Conservation (phyloP, 2,113 vertebrate species). For the Onychorhynchus coronatus region DNA sequence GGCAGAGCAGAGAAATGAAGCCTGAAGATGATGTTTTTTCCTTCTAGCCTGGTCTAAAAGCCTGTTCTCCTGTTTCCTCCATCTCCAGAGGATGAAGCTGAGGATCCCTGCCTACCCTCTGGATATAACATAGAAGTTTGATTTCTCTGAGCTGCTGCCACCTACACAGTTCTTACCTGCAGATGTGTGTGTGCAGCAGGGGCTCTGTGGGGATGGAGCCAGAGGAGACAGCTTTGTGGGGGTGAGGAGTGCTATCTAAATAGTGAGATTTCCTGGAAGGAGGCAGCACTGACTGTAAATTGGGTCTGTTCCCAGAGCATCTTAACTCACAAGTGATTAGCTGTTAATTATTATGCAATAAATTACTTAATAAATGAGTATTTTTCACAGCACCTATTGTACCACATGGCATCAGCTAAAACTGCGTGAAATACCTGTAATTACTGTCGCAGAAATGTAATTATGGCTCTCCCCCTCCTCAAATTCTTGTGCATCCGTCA, state of each 20-base stretch:
- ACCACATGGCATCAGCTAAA: not conserved
- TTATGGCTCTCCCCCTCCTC: not conserved
- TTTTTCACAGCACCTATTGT: slow-evolving; percentile 7
- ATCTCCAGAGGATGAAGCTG: not conserved
- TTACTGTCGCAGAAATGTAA: not conserved
- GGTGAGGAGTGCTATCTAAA: not conserved
- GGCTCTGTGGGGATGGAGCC: not conserved
- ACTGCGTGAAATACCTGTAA: not conserved
- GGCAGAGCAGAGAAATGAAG: not conserved
- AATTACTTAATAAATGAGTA: slow-evolving; percentile 43
- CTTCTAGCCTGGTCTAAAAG: not conserved
- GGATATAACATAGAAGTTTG: not conserved
- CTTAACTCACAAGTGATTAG: not conserved
- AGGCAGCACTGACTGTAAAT: not conserved
- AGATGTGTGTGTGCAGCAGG: not conserved
- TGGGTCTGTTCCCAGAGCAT: slow-evolving; percentile 38
- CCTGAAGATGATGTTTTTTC: not conserved
- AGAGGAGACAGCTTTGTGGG: not conserved
- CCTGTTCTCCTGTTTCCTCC: not conserved
- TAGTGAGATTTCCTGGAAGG: not conserved
- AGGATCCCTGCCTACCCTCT: not conserved
- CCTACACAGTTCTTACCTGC: not conserved
- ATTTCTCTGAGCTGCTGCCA: not conserved
- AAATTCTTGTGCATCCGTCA: not conserved
- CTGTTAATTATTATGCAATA: slow-evolving; percentile 56